Percentiles rank a stretch among this genome's conserved stretches.
Evolutionary conservation across 2,888 invertebrate genomes (phyloP).

Genomic region (Eugnorisma glareosa): DNA sequence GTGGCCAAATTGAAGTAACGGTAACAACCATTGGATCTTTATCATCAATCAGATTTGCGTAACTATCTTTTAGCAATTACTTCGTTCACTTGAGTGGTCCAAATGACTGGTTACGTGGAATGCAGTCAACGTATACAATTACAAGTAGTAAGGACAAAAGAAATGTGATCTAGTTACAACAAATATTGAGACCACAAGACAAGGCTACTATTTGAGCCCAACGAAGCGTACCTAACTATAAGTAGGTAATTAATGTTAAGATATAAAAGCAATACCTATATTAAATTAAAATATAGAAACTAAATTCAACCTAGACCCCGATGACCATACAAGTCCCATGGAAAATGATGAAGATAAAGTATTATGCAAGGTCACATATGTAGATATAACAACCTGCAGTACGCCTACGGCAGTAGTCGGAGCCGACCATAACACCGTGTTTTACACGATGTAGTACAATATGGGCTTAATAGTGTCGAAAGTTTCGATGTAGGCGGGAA

Average conservation of each 20-base stretch:
- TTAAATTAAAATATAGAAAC: slow-evolving; percentile 52
- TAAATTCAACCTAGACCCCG: slow-evolving; percentile 63
- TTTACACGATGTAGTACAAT: slow-evolving; percentile 70
- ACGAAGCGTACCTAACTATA: slow-evolving; percentile 56
- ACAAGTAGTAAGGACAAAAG: slow-evolving; percentile 70
- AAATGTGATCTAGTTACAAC: slow-evolving; percentile 68
- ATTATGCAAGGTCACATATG: slow-evolving; percentile 74
- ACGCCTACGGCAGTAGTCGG: slow-evolving; percentile 71
- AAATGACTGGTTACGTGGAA: slow-evolving; percentile 80
- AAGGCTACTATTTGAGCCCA: slow-evolving; percentile 61
- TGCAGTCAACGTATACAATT: slow-evolving; percentile 78
- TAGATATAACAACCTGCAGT: slow-evolving; percentile 58
- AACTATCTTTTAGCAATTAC: slow-evolving; percentile 89
- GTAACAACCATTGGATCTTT: slow-evolving; percentile 83
- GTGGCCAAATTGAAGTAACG: slow-evolving; percentile 89
- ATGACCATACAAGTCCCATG: slow-evolving; percentile 63
- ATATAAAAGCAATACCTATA: slow-evolving; percentile 51
- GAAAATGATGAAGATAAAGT: slow-evolving; percentile 67
- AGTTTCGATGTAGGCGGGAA: slow-evolving; percentile 71
- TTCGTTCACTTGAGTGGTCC: slow-evolving; percentile 76
- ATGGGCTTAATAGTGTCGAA: slow-evolving; percentile 72
- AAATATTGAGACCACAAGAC: slow-evolving; percentile 63
- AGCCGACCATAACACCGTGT: slow-evolving; percentile 73
- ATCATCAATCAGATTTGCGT: slow-evolving; percentile 90
- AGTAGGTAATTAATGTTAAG: slow-evolving; percentile 39